Base-by-base conservation (phyloP, 2,113 vertebrate genomes). In the Toxotes jaculatrix region DNA sequence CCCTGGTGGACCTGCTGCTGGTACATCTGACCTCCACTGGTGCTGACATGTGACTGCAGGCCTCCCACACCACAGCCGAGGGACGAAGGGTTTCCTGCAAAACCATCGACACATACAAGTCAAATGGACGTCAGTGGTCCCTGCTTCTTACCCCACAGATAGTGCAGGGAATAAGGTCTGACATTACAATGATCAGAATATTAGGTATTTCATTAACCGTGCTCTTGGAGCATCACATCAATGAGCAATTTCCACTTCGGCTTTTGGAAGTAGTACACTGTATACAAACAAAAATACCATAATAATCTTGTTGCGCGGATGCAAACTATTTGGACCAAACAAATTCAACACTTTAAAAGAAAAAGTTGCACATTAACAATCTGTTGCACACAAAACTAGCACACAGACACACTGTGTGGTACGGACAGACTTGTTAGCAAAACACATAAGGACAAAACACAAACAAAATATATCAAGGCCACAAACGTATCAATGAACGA, bases 21-120 rank as follows among this genome's bases (percentile, higher is more conserved):
- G 94, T 97, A 97, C 93, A 97, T 95, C 92, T 95, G 97, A 69
- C 79, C 89, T 71, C 92, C 91, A 0, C 80, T 63, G 4, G 84
- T 90, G 92, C 88, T 96, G 85, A 96, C 87, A 21, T 97, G 95
- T 0, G 96, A 95, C 93, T 97, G 97, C 51, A 97, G 93, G 63
- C 95, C 89, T 81, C 92, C 95, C 94, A 98, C 89, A 75, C 95
- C 88, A 90, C 95, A 97, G 95, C 96, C 96, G 66, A 97, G 90
- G 62, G 97, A 95, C n/a, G 96, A 93, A 63, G 95, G 90, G 79
- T 97, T 97, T 94, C 97, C 98, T 99, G 95, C 53, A 76, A 73
- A 87, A 68, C 16, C 62, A 87, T 4, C 4, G 12, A 4, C 7
- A 32, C n/a, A 56, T 9, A 27, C 2, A 42, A 7, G 31, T 73